Evolutionary conservation across 2,797 vertebrate species (phyloP).

Genomic region (Pseudotriccus pelzelni): DNA sequence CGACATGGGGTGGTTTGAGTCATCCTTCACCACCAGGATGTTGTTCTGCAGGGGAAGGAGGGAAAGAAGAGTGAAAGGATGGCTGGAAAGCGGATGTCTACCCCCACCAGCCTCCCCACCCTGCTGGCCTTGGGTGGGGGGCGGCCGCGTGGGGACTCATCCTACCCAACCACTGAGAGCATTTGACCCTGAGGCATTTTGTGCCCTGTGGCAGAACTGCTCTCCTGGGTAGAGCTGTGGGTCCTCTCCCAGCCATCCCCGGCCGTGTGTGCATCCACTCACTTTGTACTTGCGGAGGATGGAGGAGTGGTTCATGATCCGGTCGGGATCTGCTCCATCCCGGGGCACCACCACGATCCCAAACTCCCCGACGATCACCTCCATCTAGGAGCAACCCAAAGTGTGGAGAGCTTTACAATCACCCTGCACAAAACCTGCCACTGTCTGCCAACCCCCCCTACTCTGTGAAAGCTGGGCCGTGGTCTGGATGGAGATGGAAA

Average conservation of each 20-base stretch:
- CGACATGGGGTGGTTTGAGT: constrained; percentile 91
- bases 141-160: neutral
- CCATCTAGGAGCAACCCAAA: constrained; percentile 83
- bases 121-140: accelerated
- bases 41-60: constrained; percentile 82
- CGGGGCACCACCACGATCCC: constrained; percentile 97
- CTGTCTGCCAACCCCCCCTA: neutral
- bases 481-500: neutral
- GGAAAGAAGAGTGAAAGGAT: neutral
- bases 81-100: neutral
- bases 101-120: neutral
- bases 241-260: accelerated
- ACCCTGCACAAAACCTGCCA: accelerated
- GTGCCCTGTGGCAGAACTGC: neutral
- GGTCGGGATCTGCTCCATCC: constrained; percentile 90
- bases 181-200: neutral
- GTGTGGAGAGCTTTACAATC: neutral
- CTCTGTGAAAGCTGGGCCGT: accelerated
- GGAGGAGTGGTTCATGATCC: constrained; percentile 96
- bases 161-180: neutral
- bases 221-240: neutral
- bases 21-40: constrained; percentile 91
- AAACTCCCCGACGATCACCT: constrained; percentile 96
- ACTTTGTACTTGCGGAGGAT: constrained; percentile 96
- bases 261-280: neutral